These are phyloP conservation scores for Tachysurus fulvidraco DNA, from an alignment of 2,113 vertebrate species.

Conservation along the genomic window DNA sequence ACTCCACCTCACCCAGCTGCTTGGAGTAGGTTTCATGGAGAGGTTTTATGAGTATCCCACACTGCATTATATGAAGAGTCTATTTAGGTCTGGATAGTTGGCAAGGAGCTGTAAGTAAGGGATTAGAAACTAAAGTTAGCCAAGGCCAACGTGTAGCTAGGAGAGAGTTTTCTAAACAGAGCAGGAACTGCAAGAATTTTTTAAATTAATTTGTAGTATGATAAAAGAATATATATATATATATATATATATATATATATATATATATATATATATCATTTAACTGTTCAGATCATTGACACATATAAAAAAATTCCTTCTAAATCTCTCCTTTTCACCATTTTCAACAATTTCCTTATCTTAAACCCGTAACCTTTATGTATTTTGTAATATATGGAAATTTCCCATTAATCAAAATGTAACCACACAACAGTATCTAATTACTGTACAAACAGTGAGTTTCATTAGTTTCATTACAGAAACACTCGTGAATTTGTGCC, in stretches of 20 bases:
- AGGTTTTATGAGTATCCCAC: slow-evolving; percentile 64
- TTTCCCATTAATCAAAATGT: not conserved
- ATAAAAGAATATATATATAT: too few relatives aligned
- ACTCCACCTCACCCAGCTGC: slow-evolving; percentile 67
- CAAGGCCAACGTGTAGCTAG: slow-evolving; percentile 56
- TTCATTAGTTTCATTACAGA: not conserved
- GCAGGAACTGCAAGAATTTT: slow-evolving; percentile 12
- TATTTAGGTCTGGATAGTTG: slow-evolving; percentile 67
- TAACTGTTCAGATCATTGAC: not conserved
- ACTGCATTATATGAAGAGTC: slow-evolving; percentile 62
- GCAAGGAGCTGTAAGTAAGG: slow-evolving; percentile 55
- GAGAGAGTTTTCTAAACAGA: slow-evolving; percentile 37
- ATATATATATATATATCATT: too few relatives aligned
- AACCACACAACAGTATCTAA: not conserved
- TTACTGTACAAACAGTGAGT: not conserved
- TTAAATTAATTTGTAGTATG: too few relatives aligned
- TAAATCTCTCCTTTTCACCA: not conserved
- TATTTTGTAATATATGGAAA: not conserved
- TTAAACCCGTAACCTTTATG: not conserved
- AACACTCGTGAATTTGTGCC: not conserved
- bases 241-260: too few relatives aligned
- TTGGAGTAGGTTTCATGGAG: slow-evolving; percentile 40
- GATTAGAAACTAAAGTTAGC: slow-evolving; percentile 64
- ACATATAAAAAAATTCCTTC: not conserved
- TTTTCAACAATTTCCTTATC: not conserved